Conservation (phyloP, 2,888 invertebrate genomes). For the Cantharis rufa region DNA sequence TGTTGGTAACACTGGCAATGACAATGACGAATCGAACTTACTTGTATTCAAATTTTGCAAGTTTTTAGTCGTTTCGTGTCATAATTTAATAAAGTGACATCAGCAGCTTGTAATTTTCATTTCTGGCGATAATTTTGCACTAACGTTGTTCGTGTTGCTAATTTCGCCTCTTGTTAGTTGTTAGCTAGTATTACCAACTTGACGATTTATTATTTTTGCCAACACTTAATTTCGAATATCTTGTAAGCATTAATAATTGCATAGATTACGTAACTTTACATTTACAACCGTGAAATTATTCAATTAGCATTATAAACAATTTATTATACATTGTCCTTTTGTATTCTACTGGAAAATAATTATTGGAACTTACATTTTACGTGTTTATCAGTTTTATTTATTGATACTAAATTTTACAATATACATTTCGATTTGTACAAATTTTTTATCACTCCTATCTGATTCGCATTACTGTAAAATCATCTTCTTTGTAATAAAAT, state of each 20-base stretch:
- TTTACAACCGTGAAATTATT: neutral
- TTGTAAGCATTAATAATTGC: neutral
- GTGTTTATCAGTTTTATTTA: neutral
- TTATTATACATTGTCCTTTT: neutral
- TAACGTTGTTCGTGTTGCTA: neutral
- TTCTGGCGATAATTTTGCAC: constrained; percentile 22
- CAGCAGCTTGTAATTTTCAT: constrained; percentile 35
- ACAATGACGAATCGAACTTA: constrained; percentile 41
- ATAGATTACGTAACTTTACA: neutral
- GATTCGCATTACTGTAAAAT: neutral
- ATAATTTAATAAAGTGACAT: constrained; percentile 37
- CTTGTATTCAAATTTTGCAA: constrained; percentile 37
- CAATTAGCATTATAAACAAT: neutral
- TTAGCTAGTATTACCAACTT: constrained; percentile 5
- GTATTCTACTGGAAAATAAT: neutral
- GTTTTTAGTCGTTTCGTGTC: constrained; percentile 39
- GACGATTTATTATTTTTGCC: neutral
- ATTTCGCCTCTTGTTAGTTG: neutral
- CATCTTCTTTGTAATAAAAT: neutral
- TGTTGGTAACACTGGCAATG: constrained; percentile 40
- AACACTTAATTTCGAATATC: neutral
- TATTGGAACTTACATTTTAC: neutral
- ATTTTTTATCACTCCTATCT: neutral
- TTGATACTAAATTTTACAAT: neutral
- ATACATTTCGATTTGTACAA: neutral